phyloP scores from a whole-genome alignment of 2,888 invertebrate species.

The Lissonota sp. region DNA sequence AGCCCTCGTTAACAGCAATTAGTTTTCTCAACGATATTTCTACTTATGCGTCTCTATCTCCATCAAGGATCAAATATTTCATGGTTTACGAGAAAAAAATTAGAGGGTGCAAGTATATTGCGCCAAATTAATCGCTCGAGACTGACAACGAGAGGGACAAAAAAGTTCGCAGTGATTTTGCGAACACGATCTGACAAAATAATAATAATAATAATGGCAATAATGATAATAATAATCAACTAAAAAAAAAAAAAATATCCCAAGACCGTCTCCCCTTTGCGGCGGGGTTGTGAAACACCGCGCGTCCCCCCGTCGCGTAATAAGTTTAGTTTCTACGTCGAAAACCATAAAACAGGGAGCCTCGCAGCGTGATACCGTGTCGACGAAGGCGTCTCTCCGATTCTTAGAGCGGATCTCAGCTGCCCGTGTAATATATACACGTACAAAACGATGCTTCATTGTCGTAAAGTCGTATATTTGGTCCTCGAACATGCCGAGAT shows the following conservation, averaged over 20 bases:
- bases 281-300: conserved; percentile 66
- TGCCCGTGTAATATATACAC: conserved; percentile 22
- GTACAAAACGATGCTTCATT: background rate
- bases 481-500: no score
- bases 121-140: conserved; percentile 80
- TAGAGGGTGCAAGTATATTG: conserved; percentile 61
- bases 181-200: conserved; percentile 81
- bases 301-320: conserved; percentile 77
- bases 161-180: conserved; percentile 69
- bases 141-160: conserved; percentile 4
- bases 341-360: conserved; percentile 81
- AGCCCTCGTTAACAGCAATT: background rate
- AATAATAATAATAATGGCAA: conserved; percentile 70
- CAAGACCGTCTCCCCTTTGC: conserved; percentile 52
- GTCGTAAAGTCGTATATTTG: no score
- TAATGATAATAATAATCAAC: conserved; percentile 23
- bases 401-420: conserved; percentile 49
- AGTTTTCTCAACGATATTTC: conserved; percentile 18
- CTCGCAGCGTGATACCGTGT: conserved; percentile 69
- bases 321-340: conserved; percentile 83
- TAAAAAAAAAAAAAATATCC: conserved; percentile 24
- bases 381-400: conserved; percentile 56
- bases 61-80: conserved; percentile 73
- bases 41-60: conserved; percentile 50
- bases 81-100: conserved; percentile 48